Percentiles rank a stretch among this genome's conserved stretches.
phyloP scores from a whole-genome alignment of 2,797 vertebrate species.

The Hapalemur alaotrensis region DNA sequence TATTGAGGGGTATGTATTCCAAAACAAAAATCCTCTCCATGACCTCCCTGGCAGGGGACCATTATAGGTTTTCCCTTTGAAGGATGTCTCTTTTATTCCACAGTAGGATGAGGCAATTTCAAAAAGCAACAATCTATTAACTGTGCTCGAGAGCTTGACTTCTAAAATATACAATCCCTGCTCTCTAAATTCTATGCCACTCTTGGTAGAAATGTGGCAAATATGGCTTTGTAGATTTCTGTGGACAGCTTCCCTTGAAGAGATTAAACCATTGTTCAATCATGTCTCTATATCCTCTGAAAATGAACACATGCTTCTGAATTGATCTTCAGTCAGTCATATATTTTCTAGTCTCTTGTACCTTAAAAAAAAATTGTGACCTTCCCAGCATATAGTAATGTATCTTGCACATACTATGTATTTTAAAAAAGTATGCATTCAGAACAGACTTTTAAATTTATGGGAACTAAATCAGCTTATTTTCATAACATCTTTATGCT shows the following conservation, averaged over 20 bases:
- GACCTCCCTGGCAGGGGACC: neutral
- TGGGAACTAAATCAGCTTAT: neutral
- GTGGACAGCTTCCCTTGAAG: neutral
- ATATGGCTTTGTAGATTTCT: neutral
- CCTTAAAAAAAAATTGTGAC: neutral
- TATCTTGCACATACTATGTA: neutral
- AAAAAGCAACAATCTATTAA: constrained; percentile 42
- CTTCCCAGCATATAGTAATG: neutral
- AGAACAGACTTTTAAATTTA: neutral
- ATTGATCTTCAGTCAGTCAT: neutral
- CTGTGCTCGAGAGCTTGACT: neutral
- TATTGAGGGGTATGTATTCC: neutral
- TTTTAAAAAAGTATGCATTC: neutral
- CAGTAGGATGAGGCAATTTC: neutral
- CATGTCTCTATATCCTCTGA: neutral
- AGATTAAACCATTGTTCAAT: neutral
- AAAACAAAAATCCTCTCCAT: neutral
- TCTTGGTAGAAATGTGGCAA: neutral
- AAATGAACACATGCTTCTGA: neutral
- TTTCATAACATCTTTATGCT: neutral
- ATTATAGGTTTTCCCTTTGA: constrained; percentile 32
- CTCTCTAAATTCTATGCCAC: neutral
- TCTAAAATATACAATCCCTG: neutral
- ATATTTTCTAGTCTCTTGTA: neutral
- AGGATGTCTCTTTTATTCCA: neutral